Conservation (phyloP, 35 echinoderm and acorn worm genomes). For the Ophioderma brevispina region DNA sequence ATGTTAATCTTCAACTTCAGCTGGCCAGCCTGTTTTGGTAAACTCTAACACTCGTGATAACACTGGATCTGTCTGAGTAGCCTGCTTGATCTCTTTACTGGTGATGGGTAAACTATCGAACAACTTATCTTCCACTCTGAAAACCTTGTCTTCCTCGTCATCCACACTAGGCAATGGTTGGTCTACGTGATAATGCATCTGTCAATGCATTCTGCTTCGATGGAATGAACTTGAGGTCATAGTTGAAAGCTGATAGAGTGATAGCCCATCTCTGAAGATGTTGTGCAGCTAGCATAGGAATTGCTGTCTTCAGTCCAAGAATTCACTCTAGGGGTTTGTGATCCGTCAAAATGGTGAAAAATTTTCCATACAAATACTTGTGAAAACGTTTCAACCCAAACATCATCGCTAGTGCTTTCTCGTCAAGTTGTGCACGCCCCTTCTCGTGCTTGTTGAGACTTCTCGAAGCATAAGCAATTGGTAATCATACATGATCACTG, state of each 20-base stretch:
- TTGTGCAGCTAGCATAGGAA: conserved; percentile 38
- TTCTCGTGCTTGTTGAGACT: conserved; percentile 7
- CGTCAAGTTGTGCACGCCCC: conserved; percentile 49
- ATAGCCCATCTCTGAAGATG: conserved; percentile 49
- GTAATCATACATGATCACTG: too few relatives aligned
- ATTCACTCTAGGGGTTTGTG: conserved; percentile 48
- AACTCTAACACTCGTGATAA: conserved; percentile 19
- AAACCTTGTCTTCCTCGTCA: not conserved
- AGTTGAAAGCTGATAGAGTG: conserved; percentile 24
- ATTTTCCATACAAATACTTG: conserved; percentile 44
- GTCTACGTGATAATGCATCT: conserved; percentile 45
- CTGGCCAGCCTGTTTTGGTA: conserved; percentile 15
- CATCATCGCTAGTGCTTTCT: conserved; percentile 67
- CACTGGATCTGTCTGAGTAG: conserved; percentile 22
- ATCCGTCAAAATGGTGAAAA: conserved; percentile 40
- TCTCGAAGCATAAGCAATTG: conserved; percentile 38
- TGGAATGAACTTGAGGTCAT: conserved; percentile 34
- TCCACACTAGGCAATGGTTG: not conserved
- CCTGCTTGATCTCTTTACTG: not conserved
- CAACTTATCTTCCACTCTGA: not conserved
- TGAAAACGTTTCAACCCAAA: conserved; percentile 50
- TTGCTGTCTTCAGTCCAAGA: conserved; percentile 33
- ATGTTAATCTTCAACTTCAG: not conserved
- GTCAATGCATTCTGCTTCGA: conserved; percentile 27
- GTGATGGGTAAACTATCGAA: conserved; percentile 22